phyloP scores from a whole-genome alignment of 1,140 invertebrate species.

The Lithobius niger region DNA sequence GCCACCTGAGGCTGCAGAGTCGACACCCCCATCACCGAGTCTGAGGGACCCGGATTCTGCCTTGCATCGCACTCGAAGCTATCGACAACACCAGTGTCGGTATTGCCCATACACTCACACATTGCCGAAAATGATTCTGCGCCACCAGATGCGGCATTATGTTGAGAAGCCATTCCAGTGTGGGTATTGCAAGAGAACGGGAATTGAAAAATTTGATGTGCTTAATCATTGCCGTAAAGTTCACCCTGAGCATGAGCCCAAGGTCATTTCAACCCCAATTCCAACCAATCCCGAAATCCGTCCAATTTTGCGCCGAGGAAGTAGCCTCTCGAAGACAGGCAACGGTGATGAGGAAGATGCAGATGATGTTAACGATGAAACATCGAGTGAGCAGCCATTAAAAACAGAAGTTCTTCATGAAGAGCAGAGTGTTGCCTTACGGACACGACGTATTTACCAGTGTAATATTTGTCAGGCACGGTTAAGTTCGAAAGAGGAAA shows the following conservation, averaged over 20 bases:
- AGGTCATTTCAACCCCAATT: neutral
- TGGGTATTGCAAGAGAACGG: neutral
- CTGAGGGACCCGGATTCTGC: too few relatives aligned
- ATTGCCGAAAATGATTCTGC: conserved; percentile 1
- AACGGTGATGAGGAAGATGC: neutral
- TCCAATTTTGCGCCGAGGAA: conserved; percentile 1
- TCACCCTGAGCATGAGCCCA: neutral
- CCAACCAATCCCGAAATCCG: conserved; percentile 1
- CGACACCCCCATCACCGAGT: neutral
- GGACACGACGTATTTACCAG: neutral
- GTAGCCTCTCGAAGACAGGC: neutral
- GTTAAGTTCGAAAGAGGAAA: neutral
- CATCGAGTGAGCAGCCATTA: neutral
- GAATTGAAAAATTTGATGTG: conserved; percentile 5
- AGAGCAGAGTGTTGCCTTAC: neutral
- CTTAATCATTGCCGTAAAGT: neutral
- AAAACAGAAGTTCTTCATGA: neutral
- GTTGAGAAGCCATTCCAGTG: conserved; percentile 6
- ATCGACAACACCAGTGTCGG: neutral
- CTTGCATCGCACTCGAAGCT: neutral
- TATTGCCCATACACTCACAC: conserved; percentile 1
- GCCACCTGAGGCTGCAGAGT: neutral
- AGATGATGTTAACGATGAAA: neutral
- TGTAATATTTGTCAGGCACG: neutral
- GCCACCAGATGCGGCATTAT: neutral